These are phyloP conservation scores for Sinohyriopsis cumingii DNA, from an alignment of 2,888 invertebrate genomes.

Conservation along the genomic window DNA sequence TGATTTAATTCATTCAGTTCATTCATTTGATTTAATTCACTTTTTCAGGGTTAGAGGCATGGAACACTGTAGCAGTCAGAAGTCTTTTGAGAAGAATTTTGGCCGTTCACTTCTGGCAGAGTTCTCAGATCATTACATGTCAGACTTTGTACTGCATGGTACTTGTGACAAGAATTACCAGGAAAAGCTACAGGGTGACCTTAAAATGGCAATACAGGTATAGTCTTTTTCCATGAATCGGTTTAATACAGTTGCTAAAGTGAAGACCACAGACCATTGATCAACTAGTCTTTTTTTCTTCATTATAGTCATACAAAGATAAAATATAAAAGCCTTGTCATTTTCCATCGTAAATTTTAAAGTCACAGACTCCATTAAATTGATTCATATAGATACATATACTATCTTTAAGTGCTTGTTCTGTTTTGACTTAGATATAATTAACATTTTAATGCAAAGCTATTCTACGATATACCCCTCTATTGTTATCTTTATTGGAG, in stretches of 20 bases:
- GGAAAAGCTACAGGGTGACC: conserved; percentile 64
- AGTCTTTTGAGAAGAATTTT: conserved; percentile 67
- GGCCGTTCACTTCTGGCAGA: conserved; percentile 71
- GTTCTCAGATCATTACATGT: conserved; percentile 69
- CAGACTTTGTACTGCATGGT: conserved; percentile 73
- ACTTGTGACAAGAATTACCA: conserved; percentile 66
- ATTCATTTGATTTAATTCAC: neutral
- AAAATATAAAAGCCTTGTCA: no score
- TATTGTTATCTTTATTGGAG: no score
- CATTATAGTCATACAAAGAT: no score
- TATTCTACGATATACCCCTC: no score
- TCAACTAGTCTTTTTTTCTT: no score
- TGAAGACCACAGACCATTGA: no score
- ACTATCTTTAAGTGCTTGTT: no score
- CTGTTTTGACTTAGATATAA: no score
- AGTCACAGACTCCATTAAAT: no score
- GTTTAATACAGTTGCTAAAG: neutral
- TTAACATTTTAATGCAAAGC: no score
- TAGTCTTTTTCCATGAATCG: neutral
- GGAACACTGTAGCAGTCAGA: conserved; percentile 36
- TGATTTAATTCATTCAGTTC: neutral
- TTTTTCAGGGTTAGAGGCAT: neutral
- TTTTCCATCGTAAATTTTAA: no score
- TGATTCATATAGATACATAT: no score
- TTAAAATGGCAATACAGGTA: conserved; percentile 66